Conservation (phyloP, 2,113 vertebrate species). For the Podarcis raffonei region DNA sequence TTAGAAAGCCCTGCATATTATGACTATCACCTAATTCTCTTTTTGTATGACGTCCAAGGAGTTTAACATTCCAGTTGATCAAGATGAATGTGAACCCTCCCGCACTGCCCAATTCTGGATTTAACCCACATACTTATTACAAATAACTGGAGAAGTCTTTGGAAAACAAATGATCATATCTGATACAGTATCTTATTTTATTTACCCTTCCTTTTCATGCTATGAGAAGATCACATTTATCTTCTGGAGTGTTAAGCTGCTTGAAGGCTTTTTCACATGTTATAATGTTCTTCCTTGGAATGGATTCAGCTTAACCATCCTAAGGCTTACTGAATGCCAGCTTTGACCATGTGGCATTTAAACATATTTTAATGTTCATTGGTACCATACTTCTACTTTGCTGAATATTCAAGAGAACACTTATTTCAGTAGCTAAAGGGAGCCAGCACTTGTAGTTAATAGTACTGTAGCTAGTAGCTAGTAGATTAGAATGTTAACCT, state of each 20-base stretch:
- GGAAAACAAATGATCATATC: background rate
- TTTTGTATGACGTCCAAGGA: background rate
- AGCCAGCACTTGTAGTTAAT: background rate
- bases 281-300: background rate
- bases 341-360: background rate
- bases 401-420: background rate
- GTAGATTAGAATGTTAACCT: background rate
- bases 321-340: background rate
- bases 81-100: background rate
- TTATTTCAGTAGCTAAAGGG: background rate
- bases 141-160: background rate
- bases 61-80: background rate
- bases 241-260: too few relatives aligned
- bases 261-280: background rate
- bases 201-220: background rate
- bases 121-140: background rate
- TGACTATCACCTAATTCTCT: background rate
- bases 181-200: background rate
- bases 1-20: background rate
- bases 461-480: background rate
- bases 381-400: background rate
- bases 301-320: background rate
- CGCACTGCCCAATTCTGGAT: background rate
- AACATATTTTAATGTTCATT: background rate
- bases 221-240: too few relatives aligned